Conservation (phyloP, 2,888 invertebrate genomes). For the Busseola fusca region DNA sequence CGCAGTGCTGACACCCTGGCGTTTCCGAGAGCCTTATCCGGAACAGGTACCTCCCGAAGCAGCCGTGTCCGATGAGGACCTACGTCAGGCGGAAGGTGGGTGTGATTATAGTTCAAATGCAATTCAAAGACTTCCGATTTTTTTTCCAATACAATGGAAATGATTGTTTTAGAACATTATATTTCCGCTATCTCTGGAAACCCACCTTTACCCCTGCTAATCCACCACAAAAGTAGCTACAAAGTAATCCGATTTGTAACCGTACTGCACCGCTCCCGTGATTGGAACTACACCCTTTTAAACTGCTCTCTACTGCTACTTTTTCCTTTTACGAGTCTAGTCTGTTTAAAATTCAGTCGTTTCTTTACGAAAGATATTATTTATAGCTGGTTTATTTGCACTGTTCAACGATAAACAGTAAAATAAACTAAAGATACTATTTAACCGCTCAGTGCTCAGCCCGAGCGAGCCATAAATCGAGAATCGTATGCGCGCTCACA, state of each 20-base stretch:
- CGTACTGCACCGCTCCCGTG: conserved; percentile 52
- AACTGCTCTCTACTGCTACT: conserved; percentile 36
- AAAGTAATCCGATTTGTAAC: conserved; percentile 70
- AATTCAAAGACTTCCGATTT: not conserved
- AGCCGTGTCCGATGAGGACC: too few relatives aligned
- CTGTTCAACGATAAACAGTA: not conserved
- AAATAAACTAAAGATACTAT: too few relatives aligned
- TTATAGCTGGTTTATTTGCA: not conserved
- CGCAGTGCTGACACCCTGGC: too few relatives aligned
- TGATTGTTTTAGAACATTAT: not conserved
- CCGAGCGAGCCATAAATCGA: too few relatives aligned
- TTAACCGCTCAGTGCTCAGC: too few relatives aligned
- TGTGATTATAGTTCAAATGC: too few relatives aligned
- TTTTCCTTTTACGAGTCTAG: conserved; percentile 4
- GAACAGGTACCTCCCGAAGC: too few relatives aligned
- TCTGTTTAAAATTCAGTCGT: conserved; percentile 6
- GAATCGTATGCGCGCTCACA: too few relatives aligned
- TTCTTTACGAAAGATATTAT: conserved; percentile 3
- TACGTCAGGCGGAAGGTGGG: too few relatives aligned
- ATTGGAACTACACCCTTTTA: conserved; percentile 60
- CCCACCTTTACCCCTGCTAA: conserved; percentile 56
- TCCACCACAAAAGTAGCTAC: conserved; percentile 63
- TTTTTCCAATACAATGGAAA: not conserved
- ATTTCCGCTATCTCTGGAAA: conserved; percentile 2
- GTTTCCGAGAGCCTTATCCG: too few relatives aligned